These are phyloP conservation scores for Macrophya alboannulata DNA, from an alignment of 2,888 invertebrate species.

Conservation along the genomic window DNA sequence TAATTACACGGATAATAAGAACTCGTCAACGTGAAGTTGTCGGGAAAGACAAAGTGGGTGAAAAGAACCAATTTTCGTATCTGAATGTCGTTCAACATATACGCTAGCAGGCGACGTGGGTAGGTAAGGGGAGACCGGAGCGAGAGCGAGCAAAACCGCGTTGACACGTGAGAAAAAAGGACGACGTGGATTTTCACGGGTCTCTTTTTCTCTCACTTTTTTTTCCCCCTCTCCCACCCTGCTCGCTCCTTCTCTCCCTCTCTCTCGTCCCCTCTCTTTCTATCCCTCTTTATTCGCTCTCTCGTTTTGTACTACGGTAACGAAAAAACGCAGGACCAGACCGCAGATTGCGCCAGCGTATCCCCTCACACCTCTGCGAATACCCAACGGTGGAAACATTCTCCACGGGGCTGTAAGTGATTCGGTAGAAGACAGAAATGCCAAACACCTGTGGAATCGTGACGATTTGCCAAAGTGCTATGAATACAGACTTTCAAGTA, in stretches of 20 bases:
- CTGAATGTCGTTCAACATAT: constrained; percentile 15
- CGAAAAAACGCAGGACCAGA: constrained; percentile 45
- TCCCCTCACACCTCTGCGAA: constrained; percentile 78
- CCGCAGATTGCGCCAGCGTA: constrained; percentile 49
- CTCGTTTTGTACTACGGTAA: constrained; percentile 52
- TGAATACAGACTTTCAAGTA: background rate
- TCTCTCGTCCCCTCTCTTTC: constrained; percentile 63
- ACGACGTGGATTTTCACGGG: constrained; percentile 20
- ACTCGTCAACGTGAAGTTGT: constrained; percentile 30
- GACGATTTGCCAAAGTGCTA: constrained; percentile 50
- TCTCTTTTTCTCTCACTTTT: constrained; percentile 58
- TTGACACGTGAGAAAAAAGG: constrained; percentile 49
- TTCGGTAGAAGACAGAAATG: constrained; percentile 74
- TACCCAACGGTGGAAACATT: constrained; percentile 78
- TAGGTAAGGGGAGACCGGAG: background rate
- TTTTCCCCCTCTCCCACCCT: constrained; percentile 57
- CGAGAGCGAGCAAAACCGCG: constrained; percentile 15
- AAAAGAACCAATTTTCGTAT: constrained; percentile 35
- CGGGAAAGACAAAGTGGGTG: constrained; percentile 39
- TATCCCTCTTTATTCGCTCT: constrained; percentile 45
- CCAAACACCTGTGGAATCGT: constrained; percentile 79
- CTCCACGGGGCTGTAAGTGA: constrained; percentile 72
- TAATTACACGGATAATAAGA: constrained; percentile 44
- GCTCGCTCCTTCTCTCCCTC: constrained; percentile 22
- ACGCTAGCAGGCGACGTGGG: background rate